Conservation (phyloP, 2,113 vertebrate genomes). For the Dasypus novemcinctus region DNA sequence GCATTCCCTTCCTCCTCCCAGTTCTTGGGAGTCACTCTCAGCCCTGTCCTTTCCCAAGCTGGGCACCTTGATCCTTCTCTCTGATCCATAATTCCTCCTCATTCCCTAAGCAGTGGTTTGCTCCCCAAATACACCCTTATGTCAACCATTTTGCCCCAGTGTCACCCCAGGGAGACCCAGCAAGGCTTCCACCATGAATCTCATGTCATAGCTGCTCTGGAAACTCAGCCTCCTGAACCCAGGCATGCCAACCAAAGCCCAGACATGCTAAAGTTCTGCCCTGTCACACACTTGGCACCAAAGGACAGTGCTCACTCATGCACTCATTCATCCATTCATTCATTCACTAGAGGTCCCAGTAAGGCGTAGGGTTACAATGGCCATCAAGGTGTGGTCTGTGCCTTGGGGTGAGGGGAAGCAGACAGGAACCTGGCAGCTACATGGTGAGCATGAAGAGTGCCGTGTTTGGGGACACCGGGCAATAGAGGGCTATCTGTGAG, state of each 20-base stretch:
- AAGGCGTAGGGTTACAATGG: background rate
- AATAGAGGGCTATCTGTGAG: background rate
- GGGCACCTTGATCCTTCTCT: background rate
- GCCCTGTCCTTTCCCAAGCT: background rate
- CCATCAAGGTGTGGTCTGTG: background rate
- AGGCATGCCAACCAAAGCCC: background rate
- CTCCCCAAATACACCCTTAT: background rate
- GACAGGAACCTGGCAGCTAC: background rate
- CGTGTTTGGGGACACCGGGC: background rate
- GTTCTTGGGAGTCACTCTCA: background rate
- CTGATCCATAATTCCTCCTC: background rate
- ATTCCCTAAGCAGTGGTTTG: background rate
- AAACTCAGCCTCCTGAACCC: background rate
- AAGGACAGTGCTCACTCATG: background rate
- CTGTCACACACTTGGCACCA: fast-evolving
- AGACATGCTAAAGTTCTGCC: background rate
- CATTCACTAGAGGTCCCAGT: background rate
- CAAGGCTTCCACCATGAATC: background rate
- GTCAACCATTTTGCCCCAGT: background rate
- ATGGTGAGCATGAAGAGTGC: background rate
- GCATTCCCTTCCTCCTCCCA: background rate
- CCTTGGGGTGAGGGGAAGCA: background rate
- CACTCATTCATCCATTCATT: background rate
- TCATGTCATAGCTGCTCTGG: background rate
- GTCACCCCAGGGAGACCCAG: background rate